A percentile compares a stretch with the other conserved stretches of the same genome.
phyloP scores from a whole-genome alignment of 2,113 vertebrate genomes.

The Rafetus swinhoei region DNA sequence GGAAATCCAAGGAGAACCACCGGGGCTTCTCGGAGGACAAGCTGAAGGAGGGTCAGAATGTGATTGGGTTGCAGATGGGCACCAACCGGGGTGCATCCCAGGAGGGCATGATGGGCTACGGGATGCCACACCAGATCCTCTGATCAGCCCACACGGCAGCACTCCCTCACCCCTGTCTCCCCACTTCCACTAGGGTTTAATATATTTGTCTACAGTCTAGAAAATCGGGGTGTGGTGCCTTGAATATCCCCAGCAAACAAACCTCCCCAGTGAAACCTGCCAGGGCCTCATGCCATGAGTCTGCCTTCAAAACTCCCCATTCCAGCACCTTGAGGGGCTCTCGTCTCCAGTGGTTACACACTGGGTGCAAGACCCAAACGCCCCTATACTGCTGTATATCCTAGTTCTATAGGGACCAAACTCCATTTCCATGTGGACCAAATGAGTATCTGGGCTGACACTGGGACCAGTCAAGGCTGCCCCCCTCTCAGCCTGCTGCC shows the following conservation, averaged over 20 bases:
- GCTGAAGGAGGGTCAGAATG: constrained; percentile 91
- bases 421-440: background rate
- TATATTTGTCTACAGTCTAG: background rate
- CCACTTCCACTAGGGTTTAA: background rate
- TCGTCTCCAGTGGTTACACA: background rate
- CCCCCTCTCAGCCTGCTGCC: too few species aligned
- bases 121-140: constrained; percentile 85
- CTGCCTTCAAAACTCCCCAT: background rate
- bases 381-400: background rate
- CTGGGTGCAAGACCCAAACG: background rate
- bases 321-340: background rate
- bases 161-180: background rate
- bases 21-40: constrained; percentile 93
- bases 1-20: constrained; percentile 93
- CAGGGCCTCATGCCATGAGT: background rate
- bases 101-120: constrained; percentile 86
- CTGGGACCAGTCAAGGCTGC: background rate
- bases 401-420: background rate
- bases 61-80: constrained; percentile 97
- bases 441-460: background rate
- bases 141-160: constrained; percentile 38
- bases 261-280: background rate
- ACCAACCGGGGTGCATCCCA: constrained; percentile 96
- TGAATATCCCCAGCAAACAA: background rate
- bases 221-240: background rate